Conservation (phyloP, 2,797 vertebrate genomes). For the Hipposideros larvatus region DNA sequence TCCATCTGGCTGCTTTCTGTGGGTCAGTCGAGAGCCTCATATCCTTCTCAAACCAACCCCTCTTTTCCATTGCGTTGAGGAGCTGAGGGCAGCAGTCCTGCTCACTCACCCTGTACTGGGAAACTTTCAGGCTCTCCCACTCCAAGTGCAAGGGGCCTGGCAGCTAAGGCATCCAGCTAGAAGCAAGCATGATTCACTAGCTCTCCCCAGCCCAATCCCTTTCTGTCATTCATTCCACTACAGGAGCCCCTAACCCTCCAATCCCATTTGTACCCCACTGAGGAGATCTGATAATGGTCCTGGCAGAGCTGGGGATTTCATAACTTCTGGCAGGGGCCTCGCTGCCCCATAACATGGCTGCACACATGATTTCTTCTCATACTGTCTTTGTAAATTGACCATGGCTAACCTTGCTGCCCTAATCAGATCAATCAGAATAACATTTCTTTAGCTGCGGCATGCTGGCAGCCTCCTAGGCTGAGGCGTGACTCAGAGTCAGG, state of each 20-base stretch:
- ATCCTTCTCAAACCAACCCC: slow-evolving; percentile 16
- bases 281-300: slow-evolving; percentile 75
- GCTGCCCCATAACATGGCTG: slow-evolving; percentile 75
- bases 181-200: slow-evolving; percentile 4
- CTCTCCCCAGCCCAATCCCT: not conserved
- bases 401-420: slow-evolving; percentile 82
- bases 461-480: slow-evolving; percentile 74
- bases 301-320: slow-evolving; percentile 73
- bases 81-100: not conserved
- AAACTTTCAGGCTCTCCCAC: not conserved
- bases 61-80: not conserved
- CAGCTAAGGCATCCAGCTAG: slow-evolving; percentile 39
- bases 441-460: slow-evolving; percentile 71
- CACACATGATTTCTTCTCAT: slow-evolving; percentile 81
- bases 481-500: slow-evolving; percentile 73
- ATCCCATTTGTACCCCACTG: slow-evolving; percentile 71
- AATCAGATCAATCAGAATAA: slow-evolving; percentile 84
- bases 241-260: slow-evolving; percentile 66
- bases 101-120: not conserved
- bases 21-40: slow-evolving; percentile 9
- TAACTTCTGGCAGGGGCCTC: slow-evolving; percentile 75
- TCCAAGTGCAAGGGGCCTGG: not conserved
- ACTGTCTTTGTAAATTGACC: slow-evolving; percentile 84
- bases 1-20: slow-evolving; percentile 73
- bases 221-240: slow-evolving; percentile 66